phyloP scores from a whole-genome alignment of 2,888 invertebrate genomes.

The Quadriops clusia region DNA sequence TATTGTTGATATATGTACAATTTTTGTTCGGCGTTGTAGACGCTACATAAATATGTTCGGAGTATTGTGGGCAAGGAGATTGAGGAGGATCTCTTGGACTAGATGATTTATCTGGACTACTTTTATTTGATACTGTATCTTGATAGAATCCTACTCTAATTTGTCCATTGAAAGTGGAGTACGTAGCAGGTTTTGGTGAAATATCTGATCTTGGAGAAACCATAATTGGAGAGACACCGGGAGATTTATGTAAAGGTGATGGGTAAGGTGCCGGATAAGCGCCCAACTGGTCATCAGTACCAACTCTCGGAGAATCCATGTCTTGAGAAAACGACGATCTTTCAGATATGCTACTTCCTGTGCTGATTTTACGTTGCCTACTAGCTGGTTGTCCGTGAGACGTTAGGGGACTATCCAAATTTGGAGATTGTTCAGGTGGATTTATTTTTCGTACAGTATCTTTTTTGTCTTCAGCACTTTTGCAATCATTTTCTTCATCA shows the following conservation, averaged over 20 bases:
- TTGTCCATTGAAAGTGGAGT: conserved; percentile 67
- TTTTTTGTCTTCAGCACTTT: conserved; percentile 23
- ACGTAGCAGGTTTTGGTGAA: conserved; percentile 49
- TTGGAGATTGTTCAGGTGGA: conserved; percentile 25
- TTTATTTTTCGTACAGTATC: conserved; percentile 15
- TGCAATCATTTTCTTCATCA: conserved; percentile 18
- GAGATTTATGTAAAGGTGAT: conserved; percentile 61
- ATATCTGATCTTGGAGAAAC: conserved; percentile 66
- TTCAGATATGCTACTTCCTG: conserved; percentile 69
- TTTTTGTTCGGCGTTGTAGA: conserved; percentile 37
- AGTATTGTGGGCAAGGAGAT: conserved; percentile 44
- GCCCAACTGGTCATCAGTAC: conserved; percentile 46
- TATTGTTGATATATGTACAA: conserved; percentile 12
- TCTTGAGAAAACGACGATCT: conserved; percentile 68
- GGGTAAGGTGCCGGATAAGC: conserved; percentile 60
- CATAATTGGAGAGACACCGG: conserved; percentile 49
- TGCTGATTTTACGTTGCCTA: conserved; percentile 60
- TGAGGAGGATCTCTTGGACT: conserved; percentile 62
- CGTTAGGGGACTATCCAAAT: conserved; percentile 33
- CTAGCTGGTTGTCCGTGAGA: conserved; percentile 31
- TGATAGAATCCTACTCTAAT: conserved; percentile 83
- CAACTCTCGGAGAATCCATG: conserved; percentile 57
- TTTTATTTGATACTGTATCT: conserved; percentile 72
- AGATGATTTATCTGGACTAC: conserved; percentile 74
- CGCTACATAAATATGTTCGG: conserved; percentile 46